Evolutionary conservation across 1,140 invertebrate genomes (phyloP).

Genomic region (Caenorhabditis tropicalis): DNA sequence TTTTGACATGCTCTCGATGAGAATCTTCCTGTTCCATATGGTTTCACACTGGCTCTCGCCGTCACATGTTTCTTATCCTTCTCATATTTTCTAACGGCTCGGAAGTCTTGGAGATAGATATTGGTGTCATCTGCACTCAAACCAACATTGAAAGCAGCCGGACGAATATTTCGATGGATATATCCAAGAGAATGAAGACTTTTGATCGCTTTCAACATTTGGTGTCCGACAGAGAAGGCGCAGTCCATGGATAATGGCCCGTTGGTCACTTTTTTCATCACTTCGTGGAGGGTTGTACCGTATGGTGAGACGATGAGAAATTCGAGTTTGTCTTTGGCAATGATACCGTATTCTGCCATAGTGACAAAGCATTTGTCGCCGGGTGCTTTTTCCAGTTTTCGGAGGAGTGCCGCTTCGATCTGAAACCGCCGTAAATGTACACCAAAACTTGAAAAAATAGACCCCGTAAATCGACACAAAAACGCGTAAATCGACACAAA

Average conservation of each 20-base stretch:
- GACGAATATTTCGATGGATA: slow-evolving; percentile 10
- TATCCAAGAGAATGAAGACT: slow-evolving; percentile 2
- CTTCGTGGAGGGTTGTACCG: neutral
- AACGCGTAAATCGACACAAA: too few species aligned
- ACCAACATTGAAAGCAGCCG: neutral
- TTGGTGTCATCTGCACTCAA: neutral
- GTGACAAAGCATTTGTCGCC: slow-evolving; percentile 3
- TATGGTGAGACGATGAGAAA: slow-evolving; percentile 19
- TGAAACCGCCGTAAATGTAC: neutral
- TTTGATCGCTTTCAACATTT: neutral
- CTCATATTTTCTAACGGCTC: neutral
- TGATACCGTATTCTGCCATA: neutral
- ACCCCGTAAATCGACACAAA: too few species aligned
- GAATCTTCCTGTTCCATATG: neutral
- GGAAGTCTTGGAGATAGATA: neutral
- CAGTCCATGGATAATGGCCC: neutral
- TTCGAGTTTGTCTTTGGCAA: neutral
- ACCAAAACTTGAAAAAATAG: too few species aligned
- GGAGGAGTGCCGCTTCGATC: slow-evolving; percentile 7
- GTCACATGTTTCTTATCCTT: slow-evolving; percentile 17
- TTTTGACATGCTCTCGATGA: neutral
- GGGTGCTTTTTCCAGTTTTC: neutral
- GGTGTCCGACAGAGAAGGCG: neutral
- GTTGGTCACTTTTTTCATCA: neutral
- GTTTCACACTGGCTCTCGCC: neutral